phyloP scores from a whole-genome alignment of 2,888 invertebrate species.

The Harpalus rubripes region DNA sequence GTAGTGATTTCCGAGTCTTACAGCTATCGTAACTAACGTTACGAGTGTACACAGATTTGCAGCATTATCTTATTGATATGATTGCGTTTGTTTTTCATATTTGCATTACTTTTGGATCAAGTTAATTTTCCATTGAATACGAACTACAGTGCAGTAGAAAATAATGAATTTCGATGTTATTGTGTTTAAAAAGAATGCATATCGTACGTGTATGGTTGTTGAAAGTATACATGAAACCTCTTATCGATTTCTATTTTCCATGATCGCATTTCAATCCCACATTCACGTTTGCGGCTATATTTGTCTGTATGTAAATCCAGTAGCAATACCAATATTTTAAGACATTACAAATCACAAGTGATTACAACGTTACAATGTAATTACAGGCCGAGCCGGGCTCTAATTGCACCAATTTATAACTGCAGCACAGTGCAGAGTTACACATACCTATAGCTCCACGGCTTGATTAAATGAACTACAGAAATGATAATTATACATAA shows the following conservation, averaged over 20 bases:
- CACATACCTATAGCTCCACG: slow-evolving; percentile 33
- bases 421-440: slow-evolving; percentile 8
- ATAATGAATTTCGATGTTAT: background rate
- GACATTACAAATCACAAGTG: slow-evolving; percentile 64
- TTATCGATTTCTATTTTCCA: background rate
- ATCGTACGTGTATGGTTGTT: background rate
- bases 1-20: too few species aligned
- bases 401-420: slow-evolving; percentile 64
- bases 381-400: slow-evolving; percentile 55
- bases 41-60: too few species aligned
- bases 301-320: slow-evolving; percentile 46
- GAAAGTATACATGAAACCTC: background rate
- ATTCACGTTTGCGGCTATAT: slow-evolving; percentile 16
- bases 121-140: too few species aligned
- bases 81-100: too few species aligned
- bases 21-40: too few species aligned
- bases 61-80: too few species aligned
- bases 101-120: too few species aligned
- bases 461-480: slow-evolving; percentile 65
- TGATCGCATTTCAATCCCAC: slow-evolving; percentile 29
- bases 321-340: slow-evolving; percentile 63
- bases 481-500: slow-evolving; percentile 65
- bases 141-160: too few species aligned
- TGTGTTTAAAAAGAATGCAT: background rate
- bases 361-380: slow-evolving; percentile 66